phyloP scores from a whole-genome alignment of 2,888 invertebrate genomes.

The Mechanitis messenoides region DNA sequence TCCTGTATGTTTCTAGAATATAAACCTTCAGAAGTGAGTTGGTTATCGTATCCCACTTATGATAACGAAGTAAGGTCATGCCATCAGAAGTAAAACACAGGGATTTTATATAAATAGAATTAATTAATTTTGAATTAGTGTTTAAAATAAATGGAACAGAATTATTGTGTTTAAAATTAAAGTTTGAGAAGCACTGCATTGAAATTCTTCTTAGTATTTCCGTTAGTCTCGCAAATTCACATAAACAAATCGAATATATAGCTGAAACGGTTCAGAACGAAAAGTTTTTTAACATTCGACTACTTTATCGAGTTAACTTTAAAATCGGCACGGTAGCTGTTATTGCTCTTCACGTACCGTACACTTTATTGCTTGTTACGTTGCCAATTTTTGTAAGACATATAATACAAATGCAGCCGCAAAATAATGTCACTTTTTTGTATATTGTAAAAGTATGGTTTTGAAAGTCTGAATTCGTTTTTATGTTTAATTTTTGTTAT shows the following conservation, averaged over 20 bases:
- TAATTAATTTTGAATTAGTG: too few species aligned
- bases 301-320: slow-evolving; percentile 24
- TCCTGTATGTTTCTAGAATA: too few species aligned
- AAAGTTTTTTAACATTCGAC: slow-evolving; percentile 24
- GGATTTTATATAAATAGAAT: too few species aligned
- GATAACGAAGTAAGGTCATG: too few species aligned
- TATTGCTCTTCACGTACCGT: slow-evolving; percentile 21
- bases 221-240: slow-evolving; percentile 9
- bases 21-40: too few species aligned
- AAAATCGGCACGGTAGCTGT: slow-evolving; percentile 26
- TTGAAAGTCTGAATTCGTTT: too few species aligned
- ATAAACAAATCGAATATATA: slow-evolving; percentile 24
- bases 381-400: slow-evolving; percentile 12
- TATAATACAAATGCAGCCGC: slow-evolving; percentile 6
- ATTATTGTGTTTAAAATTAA: too few species aligned
- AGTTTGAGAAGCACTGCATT: neutral
- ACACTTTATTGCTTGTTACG: slow-evolving; percentile 15
- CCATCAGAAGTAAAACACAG: too few species aligned
- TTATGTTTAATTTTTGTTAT: neutral
- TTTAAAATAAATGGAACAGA: too few species aligned
- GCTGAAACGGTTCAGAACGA: slow-evolving; percentile 19
- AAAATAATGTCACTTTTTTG: neutral
- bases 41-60: too few species aligned
- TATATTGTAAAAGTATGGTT: too few species aligned
- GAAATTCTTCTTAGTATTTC: neutral